phyloP scores from a whole-genome alignment of 2,113 vertebrate genomes.

The Psilopsiagon aurifrons region DNA sequence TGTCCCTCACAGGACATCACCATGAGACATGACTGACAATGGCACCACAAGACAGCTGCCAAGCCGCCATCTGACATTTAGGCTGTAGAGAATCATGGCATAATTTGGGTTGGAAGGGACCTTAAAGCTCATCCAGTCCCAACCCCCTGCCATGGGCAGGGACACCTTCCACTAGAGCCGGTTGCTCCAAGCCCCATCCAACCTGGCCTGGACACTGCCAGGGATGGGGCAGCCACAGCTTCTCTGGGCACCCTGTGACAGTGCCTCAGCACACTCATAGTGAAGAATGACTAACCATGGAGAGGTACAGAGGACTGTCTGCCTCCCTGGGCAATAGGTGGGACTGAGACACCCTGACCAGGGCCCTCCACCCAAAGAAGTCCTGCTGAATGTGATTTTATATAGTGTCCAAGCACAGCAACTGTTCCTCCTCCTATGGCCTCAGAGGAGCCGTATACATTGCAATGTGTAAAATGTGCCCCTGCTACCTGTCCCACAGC shows the following conservation, averaged over 20 bases:
- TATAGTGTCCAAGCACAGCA: neutral
- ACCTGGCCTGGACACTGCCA: neutral
- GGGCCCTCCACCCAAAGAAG: neutral
- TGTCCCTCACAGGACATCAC: neutral
- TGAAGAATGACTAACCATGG: neutral
- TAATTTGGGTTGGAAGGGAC: neutral
- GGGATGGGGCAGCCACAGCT: neutral
- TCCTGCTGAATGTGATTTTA: neutral
- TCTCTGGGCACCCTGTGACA: neutral
- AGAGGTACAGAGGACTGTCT: rapidly evolving
- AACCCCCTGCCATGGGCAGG: neutral
- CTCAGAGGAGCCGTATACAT: neutral
- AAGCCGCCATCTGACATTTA: neutral
- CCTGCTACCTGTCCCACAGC: neutral
- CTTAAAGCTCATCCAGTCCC: neutral
- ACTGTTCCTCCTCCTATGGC: neutral
- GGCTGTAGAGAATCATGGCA: neutral
- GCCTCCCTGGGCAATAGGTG: neutral
- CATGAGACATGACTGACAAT: neutral
- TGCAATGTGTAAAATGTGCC: neutral
- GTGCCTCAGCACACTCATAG: neutral
- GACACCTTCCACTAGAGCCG: neutral
- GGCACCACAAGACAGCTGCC: rapidly evolving
- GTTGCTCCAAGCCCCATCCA: neutral
- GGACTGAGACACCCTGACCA: neutral